Evolutionary conservation across 2,888 invertebrate genomes (phyloP), one percentile per base, ranked within the genome.

Genomic region (Gasteruption jaculator): DNA sequence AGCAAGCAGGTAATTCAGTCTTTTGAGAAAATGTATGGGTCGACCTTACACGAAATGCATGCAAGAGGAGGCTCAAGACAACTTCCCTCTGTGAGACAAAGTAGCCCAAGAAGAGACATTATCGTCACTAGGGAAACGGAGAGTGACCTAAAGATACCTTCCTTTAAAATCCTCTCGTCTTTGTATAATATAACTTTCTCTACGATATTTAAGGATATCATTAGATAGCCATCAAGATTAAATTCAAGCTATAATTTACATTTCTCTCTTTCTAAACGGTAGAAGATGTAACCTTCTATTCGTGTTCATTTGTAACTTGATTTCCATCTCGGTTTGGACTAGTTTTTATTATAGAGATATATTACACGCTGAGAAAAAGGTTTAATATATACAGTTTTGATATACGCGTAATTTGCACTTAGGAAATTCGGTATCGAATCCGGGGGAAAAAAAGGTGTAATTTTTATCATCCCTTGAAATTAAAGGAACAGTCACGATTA

Each of bases 91-190:
- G 38, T 20, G 49, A 55, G 58, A 60, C 59, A 59, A 58, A 55
- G 51, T 49, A 53, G 52, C 51, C 44, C 46, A 47, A 48, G 48
- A 49, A 50, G 52, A 50, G 47, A 47, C 48, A 55, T 60, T 59
- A 57, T 54, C 53, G 57, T 59, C 57, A 56, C 52, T 51, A 56
- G n/a, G n/a, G 50, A 58, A 58, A 59, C 43, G 43, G 48, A 37
- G 39, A 56, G 42, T 53, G 50, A 49, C 44, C 44, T 22, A 32
- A 52, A 48, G 38, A 18, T 35, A 32, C 22, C 45, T 32, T 7
- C 8, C 14, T 11, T 8, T 3, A n/a, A 24, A 10, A 2, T 22
- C n/a, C 35, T 3, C 22, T 10, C 19, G 15, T 19, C 8, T 22
- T 7, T 15, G 18, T 8, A 19, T 35, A 15, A 11, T 26, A n/a